phyloP scores from a whole-genome alignment of 2,888 invertebrate genomes.

The Dilophus febrilis region DNA sequence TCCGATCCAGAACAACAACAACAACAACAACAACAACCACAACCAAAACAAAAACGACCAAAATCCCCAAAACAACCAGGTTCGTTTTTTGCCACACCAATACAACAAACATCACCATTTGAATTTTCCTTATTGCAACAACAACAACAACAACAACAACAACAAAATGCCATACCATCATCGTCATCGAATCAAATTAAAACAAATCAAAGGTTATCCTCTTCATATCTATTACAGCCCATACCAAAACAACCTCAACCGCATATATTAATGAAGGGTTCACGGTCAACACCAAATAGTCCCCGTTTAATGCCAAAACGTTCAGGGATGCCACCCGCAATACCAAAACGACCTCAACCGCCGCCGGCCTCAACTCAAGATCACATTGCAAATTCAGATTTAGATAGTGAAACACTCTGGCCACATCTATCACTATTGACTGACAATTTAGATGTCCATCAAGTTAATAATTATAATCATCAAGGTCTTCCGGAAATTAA shows the following conservation, averaged over 20 bases:
- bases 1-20: no score
- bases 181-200: background rate
- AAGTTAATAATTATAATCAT: conserved; percentile 27
- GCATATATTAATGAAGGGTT: conserved; percentile 12
- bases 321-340: conserved; percentile 29
- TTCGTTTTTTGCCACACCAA: no score
- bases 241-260: conserved; percentile 2
- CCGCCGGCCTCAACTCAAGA: conserved; percentile 18
- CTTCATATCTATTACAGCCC: conserved; percentile 5
- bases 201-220: background rate
- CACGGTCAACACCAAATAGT: conserved; percentile 52
- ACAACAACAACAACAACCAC: no score
- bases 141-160: conserved; percentile 6
- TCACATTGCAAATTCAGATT: conserved; percentile 17
- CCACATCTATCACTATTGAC: conserved; percentile 25
- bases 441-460: conserved; percentile 27
- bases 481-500: conserved; percentile 39
- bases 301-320: conserved; percentile 49
- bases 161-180: conserved; percentile 2
- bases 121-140: conserved; percentile 6
- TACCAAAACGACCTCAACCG: conserved; percentile 21
- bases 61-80: background rate
- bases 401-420: conserved; percentile 21
- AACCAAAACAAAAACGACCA: background rate
- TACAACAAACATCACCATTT: background rate